Percentiles rank a stretch among this genome's conserved stretches.
Evolutionary conservation across 2,888 invertebrate genomes (phyloP).

Genomic region (Blomia tropicalis): DNA sequence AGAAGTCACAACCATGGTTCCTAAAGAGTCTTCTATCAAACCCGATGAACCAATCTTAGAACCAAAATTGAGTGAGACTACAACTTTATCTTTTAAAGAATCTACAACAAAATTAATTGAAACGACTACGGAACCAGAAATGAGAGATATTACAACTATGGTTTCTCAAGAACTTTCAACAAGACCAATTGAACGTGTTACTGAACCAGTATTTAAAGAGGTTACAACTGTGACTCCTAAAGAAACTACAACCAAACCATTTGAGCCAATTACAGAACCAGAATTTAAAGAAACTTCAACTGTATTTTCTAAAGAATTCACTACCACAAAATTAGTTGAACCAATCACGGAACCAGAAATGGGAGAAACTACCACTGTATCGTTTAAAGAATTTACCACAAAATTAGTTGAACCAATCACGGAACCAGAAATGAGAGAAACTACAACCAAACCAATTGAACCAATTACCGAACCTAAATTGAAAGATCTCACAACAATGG

Average conservation of each 20-base stretch:
- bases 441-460: not conserved
- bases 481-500: constrained; percentile 29
- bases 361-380: not conserved
- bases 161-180: not conserved
- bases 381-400: not conserved
- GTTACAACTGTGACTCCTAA: not conserved
- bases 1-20: constrained; percentile 2
- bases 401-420: not conserved
- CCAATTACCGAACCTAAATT: not conserved
- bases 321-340: not conserved
- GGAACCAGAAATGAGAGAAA: not conserved
- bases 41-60: not conserved
- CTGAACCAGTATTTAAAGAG: not conserved
- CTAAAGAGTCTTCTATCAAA: too few relatives aligned
- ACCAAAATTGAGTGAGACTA: not conserved
- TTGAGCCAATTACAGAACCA: not conserved
- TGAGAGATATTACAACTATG: not conserved
- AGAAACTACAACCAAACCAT: not conserved
- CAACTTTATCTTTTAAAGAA: not conserved
- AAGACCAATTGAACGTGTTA: not conserved
- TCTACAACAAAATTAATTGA: not conserved
- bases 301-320: not conserved
- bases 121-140: not conserved
- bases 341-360: not conserved
- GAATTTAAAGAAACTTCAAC: constrained; percentile 1